phyloP scores from a whole-genome alignment of 30 jellyfish, hydroid and myxozoan species.

The Cassiopea andromeda region DNA sequence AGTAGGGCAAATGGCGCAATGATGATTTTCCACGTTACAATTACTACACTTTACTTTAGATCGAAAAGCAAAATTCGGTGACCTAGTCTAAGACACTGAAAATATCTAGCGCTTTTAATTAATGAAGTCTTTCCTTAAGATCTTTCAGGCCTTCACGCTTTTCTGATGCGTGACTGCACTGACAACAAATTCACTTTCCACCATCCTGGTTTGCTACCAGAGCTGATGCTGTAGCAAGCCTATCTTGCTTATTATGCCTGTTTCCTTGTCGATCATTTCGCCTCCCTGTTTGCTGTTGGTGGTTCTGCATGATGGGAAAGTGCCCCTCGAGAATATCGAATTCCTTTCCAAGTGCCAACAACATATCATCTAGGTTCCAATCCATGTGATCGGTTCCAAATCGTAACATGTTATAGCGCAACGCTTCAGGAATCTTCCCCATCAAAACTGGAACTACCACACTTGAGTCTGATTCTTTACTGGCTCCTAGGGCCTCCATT shows the following conservation, averaged over 20 bases:
- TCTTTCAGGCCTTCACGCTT: not conserved
- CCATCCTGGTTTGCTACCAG: slow-evolving; percentile 30
- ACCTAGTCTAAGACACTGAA: not conserved
- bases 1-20: not conserved
- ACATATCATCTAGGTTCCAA: slow-evolving; percentile 42
- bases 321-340: slow-evolving; percentile 15
- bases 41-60: not conserved
- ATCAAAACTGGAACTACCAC: slow-evolving; percentile 45
- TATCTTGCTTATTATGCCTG: no score
- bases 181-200: slow-evolving; percentile 7
- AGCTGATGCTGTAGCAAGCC: slow-evolving; percentile 21
- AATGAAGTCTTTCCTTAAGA: slow-evolving; percentile 19
- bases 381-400: slow-evolving; percentile 35
- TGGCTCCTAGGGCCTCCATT: slow-evolving; percentile 42
- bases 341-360: slow-evolving; percentile 18
- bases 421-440: no score
- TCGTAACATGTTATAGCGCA: slow-evolving; percentile 43
- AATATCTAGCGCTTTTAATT: slow-evolving; percentile 12
- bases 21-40: not conserved
- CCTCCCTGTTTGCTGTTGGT: slow-evolving; percentile 8
- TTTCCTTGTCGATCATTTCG: not conserved
- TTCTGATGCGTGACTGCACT: slow-evolving; percentile 5
- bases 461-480: slow-evolving; percentile 34
- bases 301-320: slow-evolving; percentile 13
- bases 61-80: not conserved